Percentiles rank a stretch among this genome's conserved stretches.
phyloP scores from a whole-genome alignment of 2,888 invertebrate species.

The Apodemia duryi region DNA sequence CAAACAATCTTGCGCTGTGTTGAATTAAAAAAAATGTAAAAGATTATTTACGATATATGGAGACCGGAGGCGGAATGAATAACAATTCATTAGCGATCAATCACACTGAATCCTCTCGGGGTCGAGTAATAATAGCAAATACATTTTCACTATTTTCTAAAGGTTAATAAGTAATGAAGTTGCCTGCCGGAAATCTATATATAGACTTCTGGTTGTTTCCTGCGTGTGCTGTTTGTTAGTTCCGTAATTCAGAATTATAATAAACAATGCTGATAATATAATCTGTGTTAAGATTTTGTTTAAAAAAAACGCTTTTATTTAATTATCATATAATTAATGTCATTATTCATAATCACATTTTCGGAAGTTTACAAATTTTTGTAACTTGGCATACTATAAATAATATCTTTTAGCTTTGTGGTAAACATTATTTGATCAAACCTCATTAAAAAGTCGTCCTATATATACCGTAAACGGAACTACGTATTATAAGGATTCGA shows the following conservation, averaged over 20 bases:
- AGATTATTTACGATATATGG: neutral
- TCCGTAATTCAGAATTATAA: neutral
- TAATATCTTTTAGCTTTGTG: no score
- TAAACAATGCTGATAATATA: neutral
- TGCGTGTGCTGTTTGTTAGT: neutral
- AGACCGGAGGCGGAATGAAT: neutral
- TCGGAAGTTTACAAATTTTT: no score
- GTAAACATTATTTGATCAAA: no score
- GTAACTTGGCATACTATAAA: no score
- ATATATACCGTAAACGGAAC: no score
- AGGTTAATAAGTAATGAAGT: neutral
- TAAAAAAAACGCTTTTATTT: no score
- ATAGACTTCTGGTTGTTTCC: constrained; percentile 9
- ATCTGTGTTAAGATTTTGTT: no score
- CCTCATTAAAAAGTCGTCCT: no score
- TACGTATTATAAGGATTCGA: no score
- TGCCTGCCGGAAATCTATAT: constrained; percentile 7
- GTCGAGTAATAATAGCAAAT: neutral
- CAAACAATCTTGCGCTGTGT: neutral
- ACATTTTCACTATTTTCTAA: constrained; percentile 13
- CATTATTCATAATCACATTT: no score
- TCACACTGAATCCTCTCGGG: neutral
- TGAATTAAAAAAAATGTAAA: neutral
- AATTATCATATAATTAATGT: no score
- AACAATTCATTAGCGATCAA: neutral